Evolutionary conservation across 1,140 invertebrate species (phyloP).

Genomic region (Ptiloglossa arizonensis): DNA sequence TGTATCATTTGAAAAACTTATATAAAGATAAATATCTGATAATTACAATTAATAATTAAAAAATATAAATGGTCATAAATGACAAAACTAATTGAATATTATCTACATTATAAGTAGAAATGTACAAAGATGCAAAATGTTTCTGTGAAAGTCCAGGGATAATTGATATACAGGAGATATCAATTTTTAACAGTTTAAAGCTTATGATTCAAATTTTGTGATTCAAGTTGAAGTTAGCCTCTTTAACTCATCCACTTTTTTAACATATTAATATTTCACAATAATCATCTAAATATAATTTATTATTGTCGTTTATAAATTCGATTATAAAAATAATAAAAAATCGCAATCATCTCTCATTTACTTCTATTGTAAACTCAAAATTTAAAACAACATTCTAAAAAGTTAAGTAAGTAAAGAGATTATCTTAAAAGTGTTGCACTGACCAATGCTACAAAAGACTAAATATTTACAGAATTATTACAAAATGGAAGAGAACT

Average conservation of each 20-base stretch:
- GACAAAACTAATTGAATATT: constrained; percentile 8
- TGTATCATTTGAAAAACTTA: constrained; percentile 25
- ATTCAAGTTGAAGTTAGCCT: not conserved
- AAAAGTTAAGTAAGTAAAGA: not conserved
- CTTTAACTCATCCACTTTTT: not conserved
- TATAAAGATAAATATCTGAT: constrained; percentile 6
- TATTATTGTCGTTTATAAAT: constrained; percentile 4
- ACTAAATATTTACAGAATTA: not conserved
- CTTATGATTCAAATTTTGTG: not conserved
- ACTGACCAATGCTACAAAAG: not conserved
- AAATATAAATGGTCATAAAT: constrained; percentile 16
- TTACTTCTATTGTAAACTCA: not conserved
- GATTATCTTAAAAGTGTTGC: not conserved
- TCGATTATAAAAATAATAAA: not conserved
- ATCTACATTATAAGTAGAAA: constrained; percentile 22
- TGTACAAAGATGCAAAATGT: constrained; percentile 19
- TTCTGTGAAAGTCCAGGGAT: constrained; percentile 14
- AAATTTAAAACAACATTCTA: not conserved
- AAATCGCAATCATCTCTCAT: not conserved
- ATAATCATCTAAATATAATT: not conserved
- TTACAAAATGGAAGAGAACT: not conserved
- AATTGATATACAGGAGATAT: constrained; percentile 17
- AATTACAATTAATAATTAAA: constrained; percentile 17
- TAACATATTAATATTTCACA: not conserved
- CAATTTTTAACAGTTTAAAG: not conserved